A percentile compares a stretch with the other conserved stretches of the same genome.
Evolutionary conservation across 2,888 invertebrate genomes (phyloP).

Genomic region (Sarcophaga carnaria): DNA sequence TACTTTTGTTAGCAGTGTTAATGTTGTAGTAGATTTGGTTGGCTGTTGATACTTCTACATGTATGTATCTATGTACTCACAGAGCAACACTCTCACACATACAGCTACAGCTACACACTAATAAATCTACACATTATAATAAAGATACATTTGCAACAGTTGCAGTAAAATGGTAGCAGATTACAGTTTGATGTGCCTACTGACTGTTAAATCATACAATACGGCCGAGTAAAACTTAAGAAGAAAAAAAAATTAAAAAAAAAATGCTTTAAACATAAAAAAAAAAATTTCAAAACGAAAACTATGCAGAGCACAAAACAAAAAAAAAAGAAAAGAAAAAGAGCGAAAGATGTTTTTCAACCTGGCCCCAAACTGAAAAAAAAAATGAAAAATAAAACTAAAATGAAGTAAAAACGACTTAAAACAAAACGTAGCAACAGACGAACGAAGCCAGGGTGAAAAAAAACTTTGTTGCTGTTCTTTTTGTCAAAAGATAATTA

Average conservation of each 20-base stretch:
- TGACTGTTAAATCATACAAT: constrained; percentile 68
- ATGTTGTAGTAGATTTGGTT: not conserved
- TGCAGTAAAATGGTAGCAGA: constrained; percentile 72
- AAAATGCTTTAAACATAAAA: not conserved
- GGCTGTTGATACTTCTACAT: constrained; percentile 1
- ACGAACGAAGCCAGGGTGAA: constrained; percentile 16
- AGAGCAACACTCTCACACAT: not conserved
- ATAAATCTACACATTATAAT: constrained; percentile 36
- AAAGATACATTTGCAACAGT: constrained; percentile 69
- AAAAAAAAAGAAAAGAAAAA: not conserved
- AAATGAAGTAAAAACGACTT: constrained; percentile 33
- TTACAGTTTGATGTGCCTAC: constrained; percentile 72
- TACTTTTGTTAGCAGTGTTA: constrained; percentile 8
- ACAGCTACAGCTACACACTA: not conserved
- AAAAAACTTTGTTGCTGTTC: constrained; percentile 38
- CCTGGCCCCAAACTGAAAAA: constrained; percentile 11
- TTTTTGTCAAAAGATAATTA: constrained; percentile 60
- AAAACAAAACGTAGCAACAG: constrained; percentile 46
- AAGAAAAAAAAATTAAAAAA: constrained; percentile 4
- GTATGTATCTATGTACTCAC: not conserved
- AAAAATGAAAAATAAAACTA: not conserved
- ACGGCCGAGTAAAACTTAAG: constrained; percentile 15
- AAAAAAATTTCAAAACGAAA: constrained; percentile 25
- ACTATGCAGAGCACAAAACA: constrained; percentile 9
- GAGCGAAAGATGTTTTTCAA: constrained; percentile 51